Evolutionary conservation across 2,888 invertebrate species (phyloP).

Genomic region (Conomelus anceps): DNA sequence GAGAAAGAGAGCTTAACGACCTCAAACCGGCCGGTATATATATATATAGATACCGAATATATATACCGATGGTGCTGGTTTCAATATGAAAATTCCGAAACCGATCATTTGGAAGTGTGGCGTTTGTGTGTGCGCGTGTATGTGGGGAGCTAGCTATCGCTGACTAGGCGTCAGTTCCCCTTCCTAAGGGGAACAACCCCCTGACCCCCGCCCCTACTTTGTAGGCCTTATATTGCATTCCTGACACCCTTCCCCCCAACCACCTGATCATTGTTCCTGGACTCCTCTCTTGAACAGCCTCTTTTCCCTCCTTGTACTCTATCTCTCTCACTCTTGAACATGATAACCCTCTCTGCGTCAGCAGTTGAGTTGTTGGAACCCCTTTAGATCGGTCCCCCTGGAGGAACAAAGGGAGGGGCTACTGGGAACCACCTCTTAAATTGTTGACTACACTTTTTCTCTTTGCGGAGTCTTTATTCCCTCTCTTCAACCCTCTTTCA

Average conservation of each 20-base stretch:
- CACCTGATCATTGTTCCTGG: background rate
- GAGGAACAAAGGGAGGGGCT: background rate
- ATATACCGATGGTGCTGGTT: background rate
- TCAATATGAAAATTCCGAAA: background rate
- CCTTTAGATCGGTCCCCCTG: background rate
- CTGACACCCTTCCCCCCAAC: background rate
- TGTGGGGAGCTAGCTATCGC: background rate
- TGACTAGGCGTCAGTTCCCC: background rate
- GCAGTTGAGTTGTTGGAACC: background rate
- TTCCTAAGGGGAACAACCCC: background rate
- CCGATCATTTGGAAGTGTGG: background rate
- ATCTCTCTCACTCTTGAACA: background rate
- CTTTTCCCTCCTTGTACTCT: background rate
- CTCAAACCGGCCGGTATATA: background rate
- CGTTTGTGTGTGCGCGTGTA: background rate
- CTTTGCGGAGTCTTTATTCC: background rate
- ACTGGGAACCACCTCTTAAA: background rate
- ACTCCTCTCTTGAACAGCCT: background rate
- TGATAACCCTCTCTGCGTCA: conserved; percentile 9
- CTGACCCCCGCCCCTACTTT: background rate
- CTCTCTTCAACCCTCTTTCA: background rate
- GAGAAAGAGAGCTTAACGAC: background rate
- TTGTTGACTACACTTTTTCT: background rate
- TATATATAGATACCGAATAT: too few relatives aligned
- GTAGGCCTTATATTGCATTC: background rate